Percentiles rank a stretch among this genome's conserved stretches.
Evolutionary conservation across 2,888 invertebrate species (phyloP).

Genomic region (Pammene fasciana): DNA sequence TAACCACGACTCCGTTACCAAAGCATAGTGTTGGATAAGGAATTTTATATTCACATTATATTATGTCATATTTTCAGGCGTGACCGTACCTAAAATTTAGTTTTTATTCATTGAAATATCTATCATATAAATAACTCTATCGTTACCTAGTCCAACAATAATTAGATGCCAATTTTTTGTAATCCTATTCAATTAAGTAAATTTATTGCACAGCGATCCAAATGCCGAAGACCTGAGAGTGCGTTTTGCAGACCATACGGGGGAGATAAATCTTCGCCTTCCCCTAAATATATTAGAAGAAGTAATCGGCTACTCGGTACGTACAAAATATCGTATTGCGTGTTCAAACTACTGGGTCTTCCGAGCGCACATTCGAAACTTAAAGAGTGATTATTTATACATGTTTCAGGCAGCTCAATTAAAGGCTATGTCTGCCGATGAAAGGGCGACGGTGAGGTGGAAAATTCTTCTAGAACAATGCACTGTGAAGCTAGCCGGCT

Average conservation of each 20-base stretch:
- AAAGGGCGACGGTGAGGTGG: slow-evolving; percentile 85
- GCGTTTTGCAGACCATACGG: slow-evolving; percentile 87
- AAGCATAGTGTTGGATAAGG: too few relatives aligned
- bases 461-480: slow-evolving; percentile 85
- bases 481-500: slow-evolving; percentile 78
- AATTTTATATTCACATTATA: too few relatives aligned
- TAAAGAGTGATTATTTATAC: not conserved
- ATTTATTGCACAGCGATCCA: slow-evolving; percentile 49
- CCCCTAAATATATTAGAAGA: slow-evolving; percentile 83
- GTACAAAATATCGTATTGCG: slow-evolving; percentile 40
- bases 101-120: too few relatives aligned
- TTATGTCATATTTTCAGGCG: too few relatives aligned
- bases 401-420: slow-evolving; percentile 78
- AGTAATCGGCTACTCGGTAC: slow-evolving; percentile 83
- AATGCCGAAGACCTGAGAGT: slow-evolving; percentile 83
- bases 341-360: too few relatives aligned
- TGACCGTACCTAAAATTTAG: too few relatives aligned
- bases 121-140: too few relatives aligned
- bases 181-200: too few relatives aligned
- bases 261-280: slow-evolving; percentile 84
- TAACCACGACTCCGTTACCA: too few relatives aligned
- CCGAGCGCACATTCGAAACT: not conserved
- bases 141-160: too few relatives aligned
- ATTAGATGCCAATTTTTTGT: too few relatives aligned
- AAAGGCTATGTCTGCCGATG: slow-evolving; percentile 73